phyloP scores from a whole-genome alignment of 23 tunicate genomes.

The Clavelina lepadiformis region DNA sequence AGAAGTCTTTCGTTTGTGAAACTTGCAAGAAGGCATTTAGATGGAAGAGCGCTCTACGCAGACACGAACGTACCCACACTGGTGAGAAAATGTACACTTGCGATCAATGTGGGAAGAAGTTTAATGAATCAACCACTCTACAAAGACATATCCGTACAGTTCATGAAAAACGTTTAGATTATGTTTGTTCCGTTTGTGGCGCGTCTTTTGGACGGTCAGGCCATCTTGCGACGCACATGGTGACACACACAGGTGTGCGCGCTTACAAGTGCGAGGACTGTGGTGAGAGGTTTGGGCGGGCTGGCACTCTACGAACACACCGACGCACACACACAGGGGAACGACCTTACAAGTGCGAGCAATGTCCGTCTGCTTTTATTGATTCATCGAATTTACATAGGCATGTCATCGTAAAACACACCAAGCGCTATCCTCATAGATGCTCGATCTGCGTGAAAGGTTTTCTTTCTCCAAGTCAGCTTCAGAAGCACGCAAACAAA shows the following conservation, averaged over 20 bases:
- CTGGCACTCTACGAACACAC: conserved; percentile 19
- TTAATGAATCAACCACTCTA: conserved; percentile 19
- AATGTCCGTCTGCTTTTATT: conserved; percentile 19
- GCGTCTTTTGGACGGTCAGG: conserved; percentile 12
- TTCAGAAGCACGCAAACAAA: conserved; percentile 23
- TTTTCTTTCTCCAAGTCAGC: conserved; percentile 6
- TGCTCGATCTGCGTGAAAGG: conserved; percentile 35
- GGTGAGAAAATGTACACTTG: conserved; percentile 17
- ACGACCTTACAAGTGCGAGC: conserved; percentile 31
- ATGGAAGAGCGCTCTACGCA: conserved; percentile 1
- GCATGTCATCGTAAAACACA: conserved; percentile 20
- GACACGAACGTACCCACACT: conserved; percentile 43
- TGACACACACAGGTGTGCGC: conserved; percentile 43
- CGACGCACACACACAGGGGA: conserved; percentile 13
- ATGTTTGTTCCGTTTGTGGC: conserved; percentile 47
- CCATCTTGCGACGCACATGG: conserved; percentile 18
- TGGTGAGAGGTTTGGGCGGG: conserved; percentile 23
- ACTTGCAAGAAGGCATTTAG: conserved; percentile 34
- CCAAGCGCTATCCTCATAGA: conserved; percentile 26
- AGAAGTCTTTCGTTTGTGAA: conserved; percentile 31
- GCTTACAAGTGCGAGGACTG: conserved; percentile 31
- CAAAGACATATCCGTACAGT: conserved; percentile 26
- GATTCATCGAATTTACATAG: conserved; percentile 9
- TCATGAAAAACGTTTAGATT: conserved; percentile 35
- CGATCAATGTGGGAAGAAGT: conserved; percentile 35